Percentiles rank a stretch among this genome's conserved stretches.
phyloP scores from a whole-genome alignment of 2,113 vertebrate species.

The Lathamus discolor region DNA sequence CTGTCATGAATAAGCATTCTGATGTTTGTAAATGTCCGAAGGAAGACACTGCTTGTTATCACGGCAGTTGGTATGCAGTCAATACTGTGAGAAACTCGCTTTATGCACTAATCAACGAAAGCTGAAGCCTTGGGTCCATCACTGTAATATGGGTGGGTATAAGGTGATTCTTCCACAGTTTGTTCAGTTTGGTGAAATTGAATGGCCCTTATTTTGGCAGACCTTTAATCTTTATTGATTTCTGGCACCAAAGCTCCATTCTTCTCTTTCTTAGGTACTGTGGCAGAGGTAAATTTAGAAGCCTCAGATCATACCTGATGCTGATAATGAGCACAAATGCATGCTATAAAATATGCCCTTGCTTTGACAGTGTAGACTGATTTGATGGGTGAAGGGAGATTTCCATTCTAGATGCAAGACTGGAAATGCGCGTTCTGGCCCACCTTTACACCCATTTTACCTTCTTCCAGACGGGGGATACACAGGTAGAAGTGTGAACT shows the following conservation, averaged over 20 bases:
- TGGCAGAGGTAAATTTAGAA: neutral
- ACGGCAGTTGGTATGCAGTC: neutral
- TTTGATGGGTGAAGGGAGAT: neutral
- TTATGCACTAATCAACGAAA: neutral
- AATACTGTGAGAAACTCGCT: neutral
- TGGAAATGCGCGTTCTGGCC: neutral
- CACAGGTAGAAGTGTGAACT: neutral
- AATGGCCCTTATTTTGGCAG: neutral
- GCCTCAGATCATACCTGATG: neutral
- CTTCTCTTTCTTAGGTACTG: neutral
- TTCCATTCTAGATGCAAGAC: neutral
- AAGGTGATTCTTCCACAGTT: neutral
- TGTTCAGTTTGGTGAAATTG: neutral
- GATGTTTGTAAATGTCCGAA: conserved; percentile 64
- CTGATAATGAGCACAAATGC: neutral
- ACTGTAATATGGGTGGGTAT: neutral
- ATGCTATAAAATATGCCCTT: neutral
- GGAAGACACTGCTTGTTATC: conserved; percentile 49
- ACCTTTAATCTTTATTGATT: neutral
- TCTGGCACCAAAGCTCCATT: neutral
- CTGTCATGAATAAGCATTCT: conserved; percentile 62
- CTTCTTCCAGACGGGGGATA: neutral
- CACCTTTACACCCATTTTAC: neutral
- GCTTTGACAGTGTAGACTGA: neutral
- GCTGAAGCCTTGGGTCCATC: neutral